Evolutionary conservation across 2,797 vertebrate genomes (phyloP).

Genomic region (Sphaeramia orbicularis): DNA sequence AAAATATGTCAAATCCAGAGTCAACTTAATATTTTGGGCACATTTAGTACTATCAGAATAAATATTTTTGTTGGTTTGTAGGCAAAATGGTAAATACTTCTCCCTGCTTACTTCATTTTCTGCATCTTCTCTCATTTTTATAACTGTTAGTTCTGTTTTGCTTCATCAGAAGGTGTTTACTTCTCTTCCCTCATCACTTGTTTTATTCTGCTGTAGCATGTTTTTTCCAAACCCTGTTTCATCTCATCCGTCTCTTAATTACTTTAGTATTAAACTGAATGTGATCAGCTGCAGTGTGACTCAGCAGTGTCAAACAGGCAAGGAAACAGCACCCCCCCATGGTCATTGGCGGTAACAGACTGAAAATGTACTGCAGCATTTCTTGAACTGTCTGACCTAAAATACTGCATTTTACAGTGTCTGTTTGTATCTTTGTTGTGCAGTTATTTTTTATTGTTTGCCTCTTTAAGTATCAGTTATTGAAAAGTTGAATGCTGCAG

Average conservation of each 20-base stretch:
- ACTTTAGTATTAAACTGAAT: not conserved
- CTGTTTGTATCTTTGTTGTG: too few relatives aligned
- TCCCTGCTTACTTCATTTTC: constrained; percentile 1
- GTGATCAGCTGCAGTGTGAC: constrained; percentile 75
- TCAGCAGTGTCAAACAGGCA: constrained; percentile 61
- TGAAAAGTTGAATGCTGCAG: not conserved
- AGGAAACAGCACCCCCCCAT: constrained; percentile 47
- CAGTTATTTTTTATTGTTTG: not conserved
- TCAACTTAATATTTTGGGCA: too few relatives aligned
- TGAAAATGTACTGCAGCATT: not conserved
- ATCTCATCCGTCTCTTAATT: not conserved
- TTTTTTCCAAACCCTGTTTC: not conserved
- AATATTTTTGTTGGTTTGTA: too few relatives aligned
- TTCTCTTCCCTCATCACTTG: not conserved
- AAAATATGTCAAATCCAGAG: too few relatives aligned
- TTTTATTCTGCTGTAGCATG: not conserved
- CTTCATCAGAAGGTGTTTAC: not conserved
- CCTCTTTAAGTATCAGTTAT: not conserved
- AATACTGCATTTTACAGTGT: too few relatives aligned
- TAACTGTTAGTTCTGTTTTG: not conserved
- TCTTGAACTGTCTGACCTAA: constrained; percentile 2
- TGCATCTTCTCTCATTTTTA: not conserved
- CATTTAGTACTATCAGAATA: too few relatives aligned
- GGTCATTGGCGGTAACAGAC: constrained; percentile 6
- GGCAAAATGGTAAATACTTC: too few relatives aligned